Percentiles rank a stretch among this genome's conserved stretches.
These are phyloP conservation scores for Falco berigora DNA, from an alignment of 2,797 vertebrate species.

Conservation along the genomic window DNA sequence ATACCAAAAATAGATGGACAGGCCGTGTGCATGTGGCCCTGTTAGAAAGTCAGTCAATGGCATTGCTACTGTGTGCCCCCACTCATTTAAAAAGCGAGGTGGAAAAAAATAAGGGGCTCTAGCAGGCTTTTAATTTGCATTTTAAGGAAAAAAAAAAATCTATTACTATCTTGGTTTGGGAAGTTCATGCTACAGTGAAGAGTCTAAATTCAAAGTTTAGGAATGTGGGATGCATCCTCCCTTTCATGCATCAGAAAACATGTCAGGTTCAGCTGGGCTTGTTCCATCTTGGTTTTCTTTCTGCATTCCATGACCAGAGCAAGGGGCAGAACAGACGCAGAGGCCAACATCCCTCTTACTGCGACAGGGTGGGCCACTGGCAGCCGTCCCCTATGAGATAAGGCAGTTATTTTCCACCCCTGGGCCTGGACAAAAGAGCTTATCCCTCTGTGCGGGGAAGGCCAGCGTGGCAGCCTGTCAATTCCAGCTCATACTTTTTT, in stretches of 20 bases:
- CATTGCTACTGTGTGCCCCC: neutral
- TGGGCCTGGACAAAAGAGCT: neutral
- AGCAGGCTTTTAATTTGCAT: neutral
- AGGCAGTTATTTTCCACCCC: neutral
- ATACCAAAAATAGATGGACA: accelerated
- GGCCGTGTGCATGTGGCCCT: neutral
- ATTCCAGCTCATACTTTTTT: accelerated
- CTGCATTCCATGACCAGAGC: no score
- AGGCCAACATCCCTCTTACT: neutral
- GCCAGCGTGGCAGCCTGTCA: neutral
- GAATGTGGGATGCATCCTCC: neutral
- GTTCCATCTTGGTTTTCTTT: neutral
- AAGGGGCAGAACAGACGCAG: neutral
- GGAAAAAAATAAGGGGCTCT: neutral
- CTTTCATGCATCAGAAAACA: neutral
- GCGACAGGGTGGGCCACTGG: neutral
- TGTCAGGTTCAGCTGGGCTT: neutral
- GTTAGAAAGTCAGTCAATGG: neutral
- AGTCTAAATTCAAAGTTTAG: neutral
- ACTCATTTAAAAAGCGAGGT: neutral
- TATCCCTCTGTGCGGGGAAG: neutral
- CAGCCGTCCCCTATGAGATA: accelerated
- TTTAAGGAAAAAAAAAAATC: neutral
- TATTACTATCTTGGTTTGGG: neutral
- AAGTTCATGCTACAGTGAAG: neutral